Evolutionary conservation across 2,888 invertebrate species (phyloP).

Genomic region (Stenichneumon culpator): DNA sequence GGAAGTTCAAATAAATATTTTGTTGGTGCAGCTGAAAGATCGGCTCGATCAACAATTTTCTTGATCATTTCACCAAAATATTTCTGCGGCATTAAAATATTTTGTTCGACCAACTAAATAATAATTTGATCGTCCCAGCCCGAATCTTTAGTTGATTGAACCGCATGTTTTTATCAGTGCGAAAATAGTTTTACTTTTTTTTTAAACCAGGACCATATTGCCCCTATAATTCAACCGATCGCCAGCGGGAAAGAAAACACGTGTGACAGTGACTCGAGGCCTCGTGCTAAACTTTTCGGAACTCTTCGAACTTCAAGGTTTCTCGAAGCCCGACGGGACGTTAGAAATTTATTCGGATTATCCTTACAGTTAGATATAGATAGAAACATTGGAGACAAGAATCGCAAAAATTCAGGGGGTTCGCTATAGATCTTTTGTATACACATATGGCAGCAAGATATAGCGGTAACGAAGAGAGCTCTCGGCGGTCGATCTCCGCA

Average conservation of each 20-base stretch:
- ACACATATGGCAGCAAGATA: neutral
- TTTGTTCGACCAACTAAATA: no score
- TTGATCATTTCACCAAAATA: no score
- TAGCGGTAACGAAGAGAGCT: neutral
- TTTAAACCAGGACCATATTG: no score
- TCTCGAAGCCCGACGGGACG: neutral
- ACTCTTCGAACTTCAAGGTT: neutral
- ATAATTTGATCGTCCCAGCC: no score
- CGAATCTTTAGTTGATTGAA: no score
- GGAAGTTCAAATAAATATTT: no score
- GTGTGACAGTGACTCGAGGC: neutral
- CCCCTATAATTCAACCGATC: neutral
- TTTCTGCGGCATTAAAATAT: no score
- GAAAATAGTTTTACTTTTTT: no score
- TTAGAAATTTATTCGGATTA: neutral
- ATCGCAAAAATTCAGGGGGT: neutral
- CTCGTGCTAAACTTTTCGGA: neutral
- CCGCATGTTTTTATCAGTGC: no score
- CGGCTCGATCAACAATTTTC: no score
- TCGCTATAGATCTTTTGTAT: neutral
- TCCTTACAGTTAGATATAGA: neutral
- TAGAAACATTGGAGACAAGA: neutral
- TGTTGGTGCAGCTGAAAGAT: no score
- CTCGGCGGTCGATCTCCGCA: conserved; percentile 21
- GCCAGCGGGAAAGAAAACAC: neutral